These are phyloP conservation scores for Eulemur mongoz DNA, from an alignment of 2,797 vertebrate genomes.

Conservation along the genomic window DNA sequence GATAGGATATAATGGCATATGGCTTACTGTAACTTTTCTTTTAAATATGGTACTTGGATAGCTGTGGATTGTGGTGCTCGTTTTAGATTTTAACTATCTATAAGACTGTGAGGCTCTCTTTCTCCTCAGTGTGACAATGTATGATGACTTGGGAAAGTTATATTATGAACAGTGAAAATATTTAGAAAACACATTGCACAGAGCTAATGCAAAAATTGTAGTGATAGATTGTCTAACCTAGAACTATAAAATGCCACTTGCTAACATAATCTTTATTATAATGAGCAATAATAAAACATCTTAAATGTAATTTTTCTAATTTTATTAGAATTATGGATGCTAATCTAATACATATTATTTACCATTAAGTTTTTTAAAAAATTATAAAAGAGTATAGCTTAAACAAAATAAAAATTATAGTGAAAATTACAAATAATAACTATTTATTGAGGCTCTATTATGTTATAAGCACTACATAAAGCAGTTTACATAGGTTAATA, in stretches of 20 bases:
- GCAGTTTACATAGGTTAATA: neutral
- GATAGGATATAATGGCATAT: neutral
- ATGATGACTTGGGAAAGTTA: neutral
- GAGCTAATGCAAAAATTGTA: neutral
- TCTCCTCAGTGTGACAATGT: neutral
- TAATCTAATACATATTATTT: neutral
- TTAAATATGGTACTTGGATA: neutral
- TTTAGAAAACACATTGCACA: neutral
- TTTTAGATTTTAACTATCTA: conserved; percentile 4
- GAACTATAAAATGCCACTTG: neutral
- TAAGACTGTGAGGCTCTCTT: neutral
- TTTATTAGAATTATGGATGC: neutral
- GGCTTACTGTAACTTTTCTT: neutral
- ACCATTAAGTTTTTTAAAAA: neutral
- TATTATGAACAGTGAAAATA: neutral
- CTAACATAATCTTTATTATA: neutral
- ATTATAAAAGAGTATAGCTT: neutral
- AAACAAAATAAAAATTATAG: neutral
- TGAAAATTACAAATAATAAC: neutral
- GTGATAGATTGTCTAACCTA: neutral
- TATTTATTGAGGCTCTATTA: neutral
- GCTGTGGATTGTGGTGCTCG: neutral
- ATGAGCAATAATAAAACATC: neutral
- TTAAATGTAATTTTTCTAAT: conserved; percentile 46
- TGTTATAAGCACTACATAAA: neutral